Conservation (phyloP, 1,140 invertebrate genomes). For the Megalonaias nervosa region DNA sequence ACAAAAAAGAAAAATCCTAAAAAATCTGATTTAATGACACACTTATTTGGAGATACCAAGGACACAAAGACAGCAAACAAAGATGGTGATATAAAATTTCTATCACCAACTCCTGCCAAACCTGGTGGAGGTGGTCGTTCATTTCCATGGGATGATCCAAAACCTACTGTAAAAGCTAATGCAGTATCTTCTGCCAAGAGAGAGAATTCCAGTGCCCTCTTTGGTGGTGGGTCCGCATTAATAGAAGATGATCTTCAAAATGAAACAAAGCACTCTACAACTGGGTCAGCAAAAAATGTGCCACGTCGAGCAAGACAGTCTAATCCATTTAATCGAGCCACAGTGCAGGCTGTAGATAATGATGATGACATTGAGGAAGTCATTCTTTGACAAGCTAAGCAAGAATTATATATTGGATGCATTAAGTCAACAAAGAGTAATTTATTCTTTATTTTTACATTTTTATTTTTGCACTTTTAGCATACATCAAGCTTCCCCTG, state of each 20-base stretch:
- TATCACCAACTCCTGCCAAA: conserved; percentile 12
- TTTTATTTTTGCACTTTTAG: too few species aligned
- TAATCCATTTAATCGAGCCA: conserved; percentile 39
- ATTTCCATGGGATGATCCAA: conserved; percentile 51
- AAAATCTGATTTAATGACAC: conserved; percentile 51
- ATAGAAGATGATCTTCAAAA: conserved; percentile 44
- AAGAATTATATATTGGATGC: too few species aligned
- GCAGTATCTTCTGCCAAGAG: conserved; percentile 23
- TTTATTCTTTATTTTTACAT: too few species aligned
- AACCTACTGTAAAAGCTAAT: background rate
- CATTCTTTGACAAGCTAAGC: conserved; percentile 39
- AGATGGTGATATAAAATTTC: conserved; percentile 36
- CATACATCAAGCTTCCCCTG: too few species aligned
- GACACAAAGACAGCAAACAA: conserved; percentile 11
- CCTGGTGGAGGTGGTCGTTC: conserved; percentile 16
- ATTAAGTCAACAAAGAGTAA: too few species aligned
- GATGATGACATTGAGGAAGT: conserved; percentile 63
- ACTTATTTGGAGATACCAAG: conserved; percentile 49
- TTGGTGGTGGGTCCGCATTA: conserved; percentile 48
- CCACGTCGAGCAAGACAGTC: conserved; percentile 38
- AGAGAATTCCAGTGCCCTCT: conserved; percentile 42
- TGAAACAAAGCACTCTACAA: conserved; percentile 25
- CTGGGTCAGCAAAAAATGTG: conserved; percentile 4
- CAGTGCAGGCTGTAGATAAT: conserved; percentile 48
- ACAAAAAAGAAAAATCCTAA: conserved; percentile 26